Conservation (phyloP, 2,797 vertebrate genomes). For the Numenius phaeopus region DNA sequence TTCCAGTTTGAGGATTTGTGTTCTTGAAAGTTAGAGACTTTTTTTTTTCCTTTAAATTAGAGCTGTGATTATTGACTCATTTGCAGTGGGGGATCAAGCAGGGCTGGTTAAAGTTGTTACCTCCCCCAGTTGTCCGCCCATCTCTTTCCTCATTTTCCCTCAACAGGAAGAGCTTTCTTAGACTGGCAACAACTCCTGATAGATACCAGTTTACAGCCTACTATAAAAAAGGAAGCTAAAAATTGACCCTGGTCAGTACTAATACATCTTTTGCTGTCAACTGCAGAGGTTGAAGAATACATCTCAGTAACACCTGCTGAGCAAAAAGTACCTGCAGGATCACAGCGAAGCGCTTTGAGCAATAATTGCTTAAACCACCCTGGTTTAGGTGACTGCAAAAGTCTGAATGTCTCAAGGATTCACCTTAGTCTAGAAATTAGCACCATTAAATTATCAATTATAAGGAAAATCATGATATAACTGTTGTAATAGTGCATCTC, state of each 20-base stretch:
- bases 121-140: neutral
- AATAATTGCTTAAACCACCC: neutral
- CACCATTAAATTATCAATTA: neutral
- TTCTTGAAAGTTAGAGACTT: neutral
- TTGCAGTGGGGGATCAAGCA: neutral
- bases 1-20: neutral
- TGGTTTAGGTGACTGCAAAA: neutral
- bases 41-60: neutral
- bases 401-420: neutral
- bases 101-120: neutral
- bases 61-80: neutral
- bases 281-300: neutral
- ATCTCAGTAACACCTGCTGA: neutral
- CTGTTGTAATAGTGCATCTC: neutral
- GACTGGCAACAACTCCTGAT: neutral
- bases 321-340: neutral
- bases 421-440: neutral
- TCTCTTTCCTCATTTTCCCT: constrained; percentile 9
- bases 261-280: neutral
- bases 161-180: neutral
- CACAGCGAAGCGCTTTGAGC: neutral
- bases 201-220: neutral
- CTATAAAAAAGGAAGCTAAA: neutral
- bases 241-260: neutral
- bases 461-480: neutral